A percentile compares a stretch with the other conserved stretches of the same genome.
These are phyloP conservation scores for Papilio demoleus DNA, from an alignment of 2,888 invertebrate genomes.

Conservation along the genomic window DNA sequence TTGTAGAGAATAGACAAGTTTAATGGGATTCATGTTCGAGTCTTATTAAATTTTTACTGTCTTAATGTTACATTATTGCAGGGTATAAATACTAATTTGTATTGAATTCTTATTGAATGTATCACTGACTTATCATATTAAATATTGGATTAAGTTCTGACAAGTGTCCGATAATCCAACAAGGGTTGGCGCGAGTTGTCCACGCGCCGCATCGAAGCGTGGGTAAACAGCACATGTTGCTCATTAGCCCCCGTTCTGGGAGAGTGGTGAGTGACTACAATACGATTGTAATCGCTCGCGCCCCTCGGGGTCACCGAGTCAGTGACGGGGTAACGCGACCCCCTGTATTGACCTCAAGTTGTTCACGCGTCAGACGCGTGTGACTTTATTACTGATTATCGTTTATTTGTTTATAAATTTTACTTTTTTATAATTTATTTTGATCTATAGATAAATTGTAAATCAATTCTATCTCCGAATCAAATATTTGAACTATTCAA, in stretches of 20 bases:
- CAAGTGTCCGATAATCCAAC: conserved; percentile 29
- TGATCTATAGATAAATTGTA: conserved; percentile 40
- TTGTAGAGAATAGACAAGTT: neutral
- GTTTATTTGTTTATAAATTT: conserved; percentile 3
- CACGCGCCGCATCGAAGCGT: conserved; percentile 63
- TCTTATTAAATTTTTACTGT: conserved; percentile 13
- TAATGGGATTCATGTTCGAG: conserved; percentile 29
- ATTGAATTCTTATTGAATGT: neutral
- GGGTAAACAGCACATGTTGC: conserved; percentile 64
- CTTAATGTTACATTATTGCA: neutral
- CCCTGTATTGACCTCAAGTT: conserved; percentile 49
- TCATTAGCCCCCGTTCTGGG: conserved; percentile 63
- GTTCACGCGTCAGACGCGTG: conserved; percentile 44
- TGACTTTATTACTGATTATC: conserved; percentile 8
- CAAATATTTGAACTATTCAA: conserved; percentile 58
- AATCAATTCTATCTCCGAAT: conserved; percentile 56
- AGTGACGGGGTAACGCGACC: conserved; percentile 56
- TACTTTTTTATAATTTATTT: conserved; percentile 25
- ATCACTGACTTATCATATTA: neutral
- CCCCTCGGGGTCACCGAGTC: conserved; percentile 71
- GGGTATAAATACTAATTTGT: neutral
- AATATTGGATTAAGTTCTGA: conserved; percentile 49
- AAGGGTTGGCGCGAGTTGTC: conserved; percentile 66
- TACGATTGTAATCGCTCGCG: conserved; percentile 68
- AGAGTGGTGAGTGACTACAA: conserved; percentile 56